Percentiles rank a stretch among this genome's conserved stretches.
phyloP scores from a whole-genome alignment of 1,140 invertebrate genomes.

The Papilio polyxenes region DNA sequence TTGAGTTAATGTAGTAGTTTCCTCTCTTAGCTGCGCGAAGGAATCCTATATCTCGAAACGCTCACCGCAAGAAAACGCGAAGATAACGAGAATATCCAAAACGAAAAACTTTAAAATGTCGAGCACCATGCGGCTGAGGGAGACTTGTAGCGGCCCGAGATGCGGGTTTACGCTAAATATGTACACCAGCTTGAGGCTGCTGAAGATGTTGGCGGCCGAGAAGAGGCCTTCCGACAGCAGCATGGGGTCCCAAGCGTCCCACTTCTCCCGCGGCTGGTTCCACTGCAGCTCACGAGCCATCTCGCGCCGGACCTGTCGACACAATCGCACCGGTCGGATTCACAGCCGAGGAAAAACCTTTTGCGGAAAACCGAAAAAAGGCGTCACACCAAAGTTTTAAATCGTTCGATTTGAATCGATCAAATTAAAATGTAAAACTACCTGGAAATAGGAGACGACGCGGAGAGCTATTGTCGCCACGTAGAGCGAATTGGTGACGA shows the following conservation, averaged over 20 bases:
- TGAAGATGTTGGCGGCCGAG: conserved; percentile 97
- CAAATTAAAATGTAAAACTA: conserved; percentile 55
- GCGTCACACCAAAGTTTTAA: neutral
- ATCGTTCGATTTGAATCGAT: neutral
- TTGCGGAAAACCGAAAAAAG: neutral
- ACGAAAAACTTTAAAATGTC: conserved; percentile 99
- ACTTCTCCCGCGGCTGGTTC: conserved; percentile 89
- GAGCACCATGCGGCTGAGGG: conserved; percentile 97
- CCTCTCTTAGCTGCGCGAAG: neutral
- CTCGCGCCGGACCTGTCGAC: conserved; percentile 83
- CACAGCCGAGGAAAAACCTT: neutral
- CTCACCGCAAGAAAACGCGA: conserved; percentile 98
- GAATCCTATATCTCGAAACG: conserved; percentile 42
- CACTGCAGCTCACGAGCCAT: conserved; percentile 78
- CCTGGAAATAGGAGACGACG: conserved; percentile 95
- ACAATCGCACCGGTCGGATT: neutral
- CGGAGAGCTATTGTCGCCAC: conserved; percentile 97
- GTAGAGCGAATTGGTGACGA: conserved; percentile 98
- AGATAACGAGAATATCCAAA: conserved; percentile 96
- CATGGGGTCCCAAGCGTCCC: conserved; percentile 98
- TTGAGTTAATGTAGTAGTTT: neutral
- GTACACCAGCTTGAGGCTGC: conserved; percentile 98
- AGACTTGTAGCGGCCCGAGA: conserved; percentile 98
- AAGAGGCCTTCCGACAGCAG: conserved; percentile 97
- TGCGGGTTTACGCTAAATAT: conserved; percentile 99